Conservation (phyloP, 2,797 vertebrate genomes). For the Pelobates cultripes region DNA sequence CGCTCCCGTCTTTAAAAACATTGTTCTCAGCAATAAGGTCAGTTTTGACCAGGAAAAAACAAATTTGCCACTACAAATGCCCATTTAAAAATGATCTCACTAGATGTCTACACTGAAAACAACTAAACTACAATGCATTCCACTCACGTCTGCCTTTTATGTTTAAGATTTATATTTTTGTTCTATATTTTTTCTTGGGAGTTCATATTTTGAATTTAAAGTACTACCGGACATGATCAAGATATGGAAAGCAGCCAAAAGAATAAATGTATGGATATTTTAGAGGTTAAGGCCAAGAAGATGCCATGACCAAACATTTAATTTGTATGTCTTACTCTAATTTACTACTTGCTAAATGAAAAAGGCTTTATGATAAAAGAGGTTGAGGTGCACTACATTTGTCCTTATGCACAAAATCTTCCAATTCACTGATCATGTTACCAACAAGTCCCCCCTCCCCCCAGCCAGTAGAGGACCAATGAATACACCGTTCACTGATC, state of each 20-base stretch:
- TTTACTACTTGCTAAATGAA: not conserved
- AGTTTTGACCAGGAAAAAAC: not conserved
- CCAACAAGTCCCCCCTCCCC: no score
- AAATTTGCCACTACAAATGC: not conserved
- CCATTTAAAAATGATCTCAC: not conserved
- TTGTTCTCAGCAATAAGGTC: not conserved
- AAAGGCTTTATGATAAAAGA: not conserved
- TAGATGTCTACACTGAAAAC: not conserved
- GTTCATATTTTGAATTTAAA: conserved; percentile 2
- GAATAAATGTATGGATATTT: not conserved
- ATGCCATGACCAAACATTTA: not conserved
- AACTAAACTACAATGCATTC: not conserved
- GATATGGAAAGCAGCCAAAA: not conserved
- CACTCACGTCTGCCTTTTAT: not conserved
- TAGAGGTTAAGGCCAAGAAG: not conserved
- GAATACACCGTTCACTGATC: no score
- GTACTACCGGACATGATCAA: not conserved
- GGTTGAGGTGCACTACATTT: not conserved
- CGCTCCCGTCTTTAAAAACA: no score
- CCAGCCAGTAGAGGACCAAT: no score
- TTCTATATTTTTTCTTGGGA: not conserved
- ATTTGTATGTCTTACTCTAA: not conserved
- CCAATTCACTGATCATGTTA: no score
- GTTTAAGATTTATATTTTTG: conserved; percentile 2
- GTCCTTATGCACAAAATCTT: not conserved